Evolutionary conservation across 2,797 vertebrate genomes (phyloP).

Genomic region (Parauchenoglanis punctatus): DNA sequence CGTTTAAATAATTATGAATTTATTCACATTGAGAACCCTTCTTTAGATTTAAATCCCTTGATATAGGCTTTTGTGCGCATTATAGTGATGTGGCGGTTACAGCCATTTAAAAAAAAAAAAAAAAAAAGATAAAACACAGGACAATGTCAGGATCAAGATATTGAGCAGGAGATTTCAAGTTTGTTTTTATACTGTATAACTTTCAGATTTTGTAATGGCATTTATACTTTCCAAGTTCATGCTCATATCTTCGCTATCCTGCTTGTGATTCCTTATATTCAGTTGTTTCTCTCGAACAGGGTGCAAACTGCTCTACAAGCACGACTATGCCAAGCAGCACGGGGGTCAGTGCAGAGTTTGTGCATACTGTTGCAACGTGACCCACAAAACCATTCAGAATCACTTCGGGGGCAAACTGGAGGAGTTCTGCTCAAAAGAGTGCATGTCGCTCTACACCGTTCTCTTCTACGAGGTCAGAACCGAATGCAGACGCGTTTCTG

Average conservation of each 20-base stretch:
- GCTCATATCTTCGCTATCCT: no score
- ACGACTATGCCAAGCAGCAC: conserved; percentile 82
- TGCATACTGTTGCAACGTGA: conserved; percentile 87
- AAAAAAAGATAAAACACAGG: not conserved
- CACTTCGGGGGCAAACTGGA: conserved; percentile 89
- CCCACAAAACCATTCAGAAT: conserved; percentile 87
- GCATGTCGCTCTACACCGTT: conserved; percentile 96
- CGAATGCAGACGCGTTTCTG: not conserved
- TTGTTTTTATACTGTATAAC: not conserved
- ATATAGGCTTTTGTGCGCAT: not conserved
- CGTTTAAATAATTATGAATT: not conserved
- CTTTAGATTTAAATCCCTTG: not conserved
- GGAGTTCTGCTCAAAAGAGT: conserved; percentile 93
- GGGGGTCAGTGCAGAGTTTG: conserved; percentile 86
- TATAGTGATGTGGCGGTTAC: not conserved
- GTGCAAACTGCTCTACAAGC: conserved; percentile 90
- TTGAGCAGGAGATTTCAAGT: not conserved
- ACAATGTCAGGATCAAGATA: not conserved
- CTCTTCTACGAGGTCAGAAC: conserved; percentile 83
- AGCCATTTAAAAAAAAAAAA: not conserved
- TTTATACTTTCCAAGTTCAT: not conserved
- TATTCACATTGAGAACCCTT: not conserved
- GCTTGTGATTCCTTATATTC: not conserved
- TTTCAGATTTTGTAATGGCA: not conserved
- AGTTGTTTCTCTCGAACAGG: conserved; percentile 66